Percentiles rank a stretch among this genome's conserved stretches.
Evolutionary conservation across 2,888 invertebrate genomes (phyloP).

Genomic region (Apamea epomidion): DNA sequence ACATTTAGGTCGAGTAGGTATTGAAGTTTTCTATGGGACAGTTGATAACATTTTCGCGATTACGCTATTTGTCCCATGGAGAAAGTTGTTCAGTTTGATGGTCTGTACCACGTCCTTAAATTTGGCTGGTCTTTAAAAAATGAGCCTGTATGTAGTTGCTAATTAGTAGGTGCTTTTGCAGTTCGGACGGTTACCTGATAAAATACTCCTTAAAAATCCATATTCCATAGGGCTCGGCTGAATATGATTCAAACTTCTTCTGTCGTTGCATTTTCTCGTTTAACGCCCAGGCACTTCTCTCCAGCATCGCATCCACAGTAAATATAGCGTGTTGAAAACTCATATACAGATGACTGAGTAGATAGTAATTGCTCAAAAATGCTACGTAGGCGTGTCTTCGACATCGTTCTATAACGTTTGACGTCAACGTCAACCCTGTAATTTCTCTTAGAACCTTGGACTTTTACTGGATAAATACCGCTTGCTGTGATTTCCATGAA

Average conservation of each 20-base stretch:
- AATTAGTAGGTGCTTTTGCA: not conserved
- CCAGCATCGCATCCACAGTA: not conserved
- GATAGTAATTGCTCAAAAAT: not conserved
- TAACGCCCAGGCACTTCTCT: not conserved
- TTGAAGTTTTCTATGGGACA: no score
- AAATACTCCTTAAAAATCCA: not conserved
- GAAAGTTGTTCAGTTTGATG: no score
- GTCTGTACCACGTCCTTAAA: no score
- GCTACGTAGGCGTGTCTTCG: not conserved
- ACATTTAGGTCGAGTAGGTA: no score
- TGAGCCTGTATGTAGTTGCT: not conserved
- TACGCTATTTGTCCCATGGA: no score
- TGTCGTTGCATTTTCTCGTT: not conserved
- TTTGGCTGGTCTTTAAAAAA: no score
- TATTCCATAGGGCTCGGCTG: not conserved
- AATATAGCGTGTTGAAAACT: not conserved
- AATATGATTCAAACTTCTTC: not conserved
- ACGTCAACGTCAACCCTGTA: not conserved
- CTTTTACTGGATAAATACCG: not conserved
- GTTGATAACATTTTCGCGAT: no score
- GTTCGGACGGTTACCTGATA: not conserved
- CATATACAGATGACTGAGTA: not conserved
- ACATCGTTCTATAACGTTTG: conserved; percentile 8
- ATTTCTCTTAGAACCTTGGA: not conserved
- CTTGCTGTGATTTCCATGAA: conserved; percentile 1